Conservation (phyloP, 2,797 vertebrate genomes). For the Diplodus sargus region DNA sequence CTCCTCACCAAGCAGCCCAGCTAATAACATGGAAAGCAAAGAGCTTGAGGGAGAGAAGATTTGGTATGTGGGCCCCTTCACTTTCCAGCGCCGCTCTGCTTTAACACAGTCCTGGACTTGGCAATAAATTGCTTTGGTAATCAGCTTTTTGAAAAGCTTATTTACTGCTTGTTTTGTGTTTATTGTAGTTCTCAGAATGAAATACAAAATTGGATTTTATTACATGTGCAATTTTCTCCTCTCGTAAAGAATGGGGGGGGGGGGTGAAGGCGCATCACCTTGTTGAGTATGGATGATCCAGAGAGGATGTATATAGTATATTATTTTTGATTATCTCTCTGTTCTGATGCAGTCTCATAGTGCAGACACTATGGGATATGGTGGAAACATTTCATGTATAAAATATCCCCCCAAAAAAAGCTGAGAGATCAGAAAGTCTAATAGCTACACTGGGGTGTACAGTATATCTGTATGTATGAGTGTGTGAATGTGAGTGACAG, state of each 20-base stretch:
- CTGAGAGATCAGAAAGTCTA: constrained; percentile 37
- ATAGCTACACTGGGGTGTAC: constrained; percentile 2
- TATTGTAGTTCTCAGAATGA: constrained; percentile 88
- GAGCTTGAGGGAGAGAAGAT: constrained; percentile 85
- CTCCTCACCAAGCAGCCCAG: constrained; percentile 82
- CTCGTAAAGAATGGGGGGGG: constrained; percentile 76
- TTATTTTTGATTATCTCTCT: constrained; percentile 81
- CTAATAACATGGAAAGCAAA: constrained; percentile 88
- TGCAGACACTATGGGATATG: constrained; percentile 50
- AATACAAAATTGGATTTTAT: constrained; percentile 89
- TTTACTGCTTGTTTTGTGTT: constrained; percentile 89
- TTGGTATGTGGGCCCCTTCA: constrained; percentile 82
- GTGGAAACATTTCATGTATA: constrained; percentile 41
- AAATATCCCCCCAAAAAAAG: constrained; percentile 31
- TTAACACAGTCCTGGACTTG: constrained; percentile 84
- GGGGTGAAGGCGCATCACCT: constrained; percentile 70
- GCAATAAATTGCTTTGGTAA: constrained; percentile 90
- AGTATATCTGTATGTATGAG: constrained; percentile 22
- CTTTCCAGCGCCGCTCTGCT: constrained; percentile 74
- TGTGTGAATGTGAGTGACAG: constrained; percentile 12
- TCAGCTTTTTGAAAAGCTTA: constrained; percentile 91
- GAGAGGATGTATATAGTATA: constrained; percentile 76
- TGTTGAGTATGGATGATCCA: constrained; percentile 81
- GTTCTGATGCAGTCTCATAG: constrained; percentile 70
- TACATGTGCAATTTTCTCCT: constrained; percentile 87